Base-by-base conservation (phyloP, 2,113 vertebrate species). In the Anguilla rostrata region DNA sequence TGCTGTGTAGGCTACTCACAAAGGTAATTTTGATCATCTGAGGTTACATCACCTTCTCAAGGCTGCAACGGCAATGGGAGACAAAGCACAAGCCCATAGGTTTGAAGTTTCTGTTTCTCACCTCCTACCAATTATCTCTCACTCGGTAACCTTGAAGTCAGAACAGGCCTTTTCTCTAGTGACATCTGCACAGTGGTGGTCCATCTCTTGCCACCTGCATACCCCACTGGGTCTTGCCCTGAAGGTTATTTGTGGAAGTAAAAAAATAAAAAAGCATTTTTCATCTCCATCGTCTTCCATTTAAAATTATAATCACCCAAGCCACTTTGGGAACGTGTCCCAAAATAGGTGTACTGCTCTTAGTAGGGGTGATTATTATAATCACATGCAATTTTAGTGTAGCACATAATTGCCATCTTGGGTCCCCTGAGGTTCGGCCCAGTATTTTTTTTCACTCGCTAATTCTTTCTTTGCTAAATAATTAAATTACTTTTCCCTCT, bases 341-440 rank as follows among this genome's bases (percentile, higher is more conserved):
- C 40, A 87, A 83, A 83, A 78, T 53, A 71, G 49, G 71, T 56
- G 60, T 83, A 41, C 60, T 78, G 63, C 49, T 83, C 66, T 83
- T 78, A 78, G 60, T 78, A 20, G 46, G 63, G n/a, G 49, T 66
- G 46, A 78, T 83, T 83, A 83, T 86, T 83, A 66, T 82, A 81
- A 83, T 53, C 81, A 83, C 78, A 39, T 86, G 29, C 41, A 22
- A 63, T 86, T 60, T 75, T 66, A 16, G 20, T 20, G 43, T 83
- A 63, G 63, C 39, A 78, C 43, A 83, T 83, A 79, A 78, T 79
- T 66, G 78, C 82, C 43, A 84, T 39, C 53, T 9, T 39, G 22
- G 78, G 83, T 57, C 83, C 41, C 41, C 29, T 16, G 39, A 78
- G 82, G 26, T 83, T 63, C 49, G 71, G 40, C 43, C 81, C 15